Evolutionary conservation across 1,140 invertebrate genomes (phyloP), one percentile per base, ranked within the genome.

Genomic region (Pectinophora gossypiella): DNA sequence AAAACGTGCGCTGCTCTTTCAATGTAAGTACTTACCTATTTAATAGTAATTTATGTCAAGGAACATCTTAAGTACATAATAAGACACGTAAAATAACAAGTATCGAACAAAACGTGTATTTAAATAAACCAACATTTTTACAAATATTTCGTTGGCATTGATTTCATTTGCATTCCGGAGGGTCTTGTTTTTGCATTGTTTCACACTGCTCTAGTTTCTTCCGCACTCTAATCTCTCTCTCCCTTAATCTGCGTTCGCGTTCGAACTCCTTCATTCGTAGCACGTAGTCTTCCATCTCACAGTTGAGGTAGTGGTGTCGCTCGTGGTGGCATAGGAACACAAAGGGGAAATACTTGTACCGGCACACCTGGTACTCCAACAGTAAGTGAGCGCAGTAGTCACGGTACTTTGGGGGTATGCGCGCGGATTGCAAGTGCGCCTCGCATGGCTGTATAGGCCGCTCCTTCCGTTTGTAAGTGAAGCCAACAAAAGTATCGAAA

Each of bases 181-280:
- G n/a, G n/a, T n/a, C n/a, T n/a, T n/a, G n/a, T n/a, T n/a, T n/a
- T n/a, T n/a, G n/a, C n/a, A n/a, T n/a, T n/a, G n/a, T n/a, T n/a
- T n/a, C n/a, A n/a, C n/a, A n/a, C n/a, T n/a, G n/a, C n/a, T 32
- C n/a, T 32, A 9, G 9, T 32, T 2, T 32, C 27, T 32, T 18
- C n/a, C n/a, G 7, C 10, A 10, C 36, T 40, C 36, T 15, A 12
- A 27, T 40, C 60, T 90, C 80, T 57, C 93, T 88, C 63, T 91
- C 86, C 27, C 91, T 72, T n/a, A 97, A 86, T 54, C 96, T 90
- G 27, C 91, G 90, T 82, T 97, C 96, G 51, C 96, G 91, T 89
- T 97, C 96, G 70, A 92, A 97, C 85, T 97, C 96, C 76, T 96
- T 97, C 91, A 95, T 93, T 68, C 95, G 89, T 12, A 78, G 22